These are phyloP conservation scores for Dermatophagoides farinae DNA, from an alignment of 1,140 invertebrate genomes.

Conservation along the genomic window DNA sequence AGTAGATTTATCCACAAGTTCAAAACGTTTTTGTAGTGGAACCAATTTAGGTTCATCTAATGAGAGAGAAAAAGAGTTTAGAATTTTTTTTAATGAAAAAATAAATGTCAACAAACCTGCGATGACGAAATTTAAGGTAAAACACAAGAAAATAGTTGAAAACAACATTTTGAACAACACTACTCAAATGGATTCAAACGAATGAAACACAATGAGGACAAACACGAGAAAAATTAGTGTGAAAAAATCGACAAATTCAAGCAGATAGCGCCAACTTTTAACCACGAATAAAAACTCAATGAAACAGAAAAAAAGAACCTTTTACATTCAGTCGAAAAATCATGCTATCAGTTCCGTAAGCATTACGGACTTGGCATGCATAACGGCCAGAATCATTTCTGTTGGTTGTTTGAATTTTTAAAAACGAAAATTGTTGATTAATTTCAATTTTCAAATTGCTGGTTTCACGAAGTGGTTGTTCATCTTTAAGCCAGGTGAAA, in stretches of 20 bases:
- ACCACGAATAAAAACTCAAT: neutral
- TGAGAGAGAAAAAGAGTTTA: neutral
- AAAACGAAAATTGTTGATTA: neutral
- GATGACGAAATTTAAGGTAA: neutral
- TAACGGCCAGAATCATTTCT: slow-evolving; percentile 12
- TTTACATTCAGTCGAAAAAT: neutral
- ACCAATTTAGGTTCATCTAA: neutral
- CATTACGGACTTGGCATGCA: slow-evolving; percentile 13
- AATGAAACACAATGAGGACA: neutral
- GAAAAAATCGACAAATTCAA: neutral
- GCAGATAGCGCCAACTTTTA: neutral
- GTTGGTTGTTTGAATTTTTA: neutral
- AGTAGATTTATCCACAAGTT: neutral
- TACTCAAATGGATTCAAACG: neutral
- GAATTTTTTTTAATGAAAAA: neutral
- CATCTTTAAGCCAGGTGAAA: neutral
- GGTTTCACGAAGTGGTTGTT: neutral
- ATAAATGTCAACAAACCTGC: no score
- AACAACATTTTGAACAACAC: neutral
- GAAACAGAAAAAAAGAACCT: neutral
- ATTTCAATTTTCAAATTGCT: neutral
- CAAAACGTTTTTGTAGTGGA: neutral
- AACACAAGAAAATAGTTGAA: neutral
- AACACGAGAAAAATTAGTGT: neutral
- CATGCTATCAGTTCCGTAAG: neutral